These are phyloP conservation scores for Sarcophaga caerulescens DNA, from an alignment of 2,888 invertebrate species.

Conservation along the genomic window DNA sequence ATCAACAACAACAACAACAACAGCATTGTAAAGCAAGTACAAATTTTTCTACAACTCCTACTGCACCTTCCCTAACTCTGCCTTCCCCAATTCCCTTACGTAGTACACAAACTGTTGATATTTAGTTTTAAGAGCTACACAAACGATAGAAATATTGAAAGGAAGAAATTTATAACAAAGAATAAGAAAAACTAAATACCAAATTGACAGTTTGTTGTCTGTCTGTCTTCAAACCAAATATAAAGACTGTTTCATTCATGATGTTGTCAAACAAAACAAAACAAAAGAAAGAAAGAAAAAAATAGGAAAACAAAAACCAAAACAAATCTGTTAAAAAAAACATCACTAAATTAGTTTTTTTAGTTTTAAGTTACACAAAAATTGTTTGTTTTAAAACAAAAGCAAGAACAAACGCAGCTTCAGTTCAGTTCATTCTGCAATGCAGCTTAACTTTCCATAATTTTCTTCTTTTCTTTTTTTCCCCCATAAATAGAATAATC, in stretches of 20 bases:
- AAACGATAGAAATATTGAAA: not conserved
- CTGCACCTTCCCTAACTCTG: slow-evolving; percentile 41
- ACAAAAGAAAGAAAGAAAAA: not conserved
- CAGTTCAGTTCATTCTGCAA: slow-evolving; percentile 14
- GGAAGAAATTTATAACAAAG: not conserved
- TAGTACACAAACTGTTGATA: slow-evolving; percentile 65
- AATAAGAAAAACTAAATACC: slow-evolving; percentile 41
- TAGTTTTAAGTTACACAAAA: slow-evolving; percentile 38
- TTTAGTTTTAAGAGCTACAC: slow-evolving; percentile 53
- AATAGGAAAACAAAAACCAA: not conserved
- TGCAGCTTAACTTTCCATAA: slow-evolving; percentile 43
- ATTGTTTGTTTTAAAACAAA: slow-evolving; percentile 36
- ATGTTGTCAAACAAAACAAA: slow-evolving; percentile 21
- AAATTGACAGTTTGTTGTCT: slow-evolving; percentile 50
- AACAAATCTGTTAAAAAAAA: not conserved
- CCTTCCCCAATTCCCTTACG: slow-evolving; percentile 50
- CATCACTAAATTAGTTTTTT: slow-evolving; percentile 45
- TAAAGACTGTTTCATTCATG: slow-evolving; percentile 62
- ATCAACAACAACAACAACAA: slow-evolving; percentile 23
- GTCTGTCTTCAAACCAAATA: slow-evolving; percentile 62
- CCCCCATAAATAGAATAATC: no score
- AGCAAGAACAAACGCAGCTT: slow-evolving; percentile 49
- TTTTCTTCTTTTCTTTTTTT: slow-evolving; percentile 1
- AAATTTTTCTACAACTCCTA: slow-evolving; percentile 53
- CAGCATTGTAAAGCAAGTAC: slow-evolving; percentile 61